Base-by-base conservation (phyloP, 2,888 invertebrate genomes). In the Hesperia comma region DNA sequence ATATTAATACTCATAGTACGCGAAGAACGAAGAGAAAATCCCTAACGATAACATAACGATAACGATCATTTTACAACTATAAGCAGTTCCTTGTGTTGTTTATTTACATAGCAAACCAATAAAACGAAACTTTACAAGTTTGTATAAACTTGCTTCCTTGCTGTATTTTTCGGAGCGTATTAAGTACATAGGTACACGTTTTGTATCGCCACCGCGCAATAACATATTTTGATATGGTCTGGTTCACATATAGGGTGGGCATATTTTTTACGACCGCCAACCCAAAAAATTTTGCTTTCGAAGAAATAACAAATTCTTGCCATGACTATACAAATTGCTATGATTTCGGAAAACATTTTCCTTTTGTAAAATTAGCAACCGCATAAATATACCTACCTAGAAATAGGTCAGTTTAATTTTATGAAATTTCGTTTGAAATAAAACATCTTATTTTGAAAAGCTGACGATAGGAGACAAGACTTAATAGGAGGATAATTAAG, bases 151-250 rank as follows among this genome's bases (percentile, higher is more conserved):
- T 69, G 26, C 51, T 64, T 72, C 74, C 75, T 75, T 75, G 76
- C 74, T 75, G 76, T 77, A 80, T 83, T 81, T 72, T 80, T 72
- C 74, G 72, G 75, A 72, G 71, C 69, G 71, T 71, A 73, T 46
- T 74, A 76, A 74, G 32, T 17, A 53, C 26, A 40, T 15, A 53
- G 7, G 33, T 55, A 43, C 17, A 62, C 12, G 7, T 46, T 54
- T 41, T 63, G 26, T 62, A 41, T 63, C 71, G 68, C 69, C 61
- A 61, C 67, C 63, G 71, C 58, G 70, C 76, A 83, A 83, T 79
- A 84, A 80, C 78, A 79, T 83, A n/a, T n/a, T n/a, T 82, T 77
- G 74, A 78, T 72, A 76, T 77, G 83, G 80, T 82, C 82, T 82
- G 71, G 72, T 81, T 77, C 75, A 71, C 80, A 73, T 75, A 72